Base-by-base conservation (phyloP, 1,140 invertebrate genomes). In the Leptinotarsa undecemlineata region DNA sequence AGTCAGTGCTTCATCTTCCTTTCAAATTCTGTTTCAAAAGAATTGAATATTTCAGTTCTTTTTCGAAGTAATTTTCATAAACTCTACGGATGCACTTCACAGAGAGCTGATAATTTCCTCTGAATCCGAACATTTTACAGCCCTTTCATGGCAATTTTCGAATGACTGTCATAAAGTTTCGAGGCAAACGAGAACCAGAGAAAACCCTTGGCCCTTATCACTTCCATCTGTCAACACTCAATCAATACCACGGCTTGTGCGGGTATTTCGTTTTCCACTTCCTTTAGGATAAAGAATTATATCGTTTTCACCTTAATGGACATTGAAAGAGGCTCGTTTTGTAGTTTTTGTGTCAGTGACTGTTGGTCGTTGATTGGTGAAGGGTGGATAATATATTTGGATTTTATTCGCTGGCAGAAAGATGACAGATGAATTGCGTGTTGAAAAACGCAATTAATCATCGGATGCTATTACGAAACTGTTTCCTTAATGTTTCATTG, bases 131-230 rank as follows among this genome's bases (percentile, higher is more conserved):
- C 51, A 57, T 57, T 57, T 57, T 57, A 19, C 51, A 57, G 51
- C 51, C 51, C 51, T 57, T 57, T 57, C 17, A 57, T 57, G 14
- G 51, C 51, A 57, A 57, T 57, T 57, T 19, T 15, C n/a, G 51
- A 57, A 57, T 57, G 51, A 57, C 51, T 57, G 51, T 57, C 51
- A 57, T 57, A 57, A 57, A 57, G 51, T 57, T 57, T n/a, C 17
- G 13, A 19, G 51, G 51, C 15, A 14, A 57, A 19, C 51, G 51
- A 6, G n/a, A 57, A 57, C 51, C 51, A 19, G n/a, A 57, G 4
- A 17, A 19, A 57, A 57, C 51, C 51, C 51, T 57, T 19, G n/a
- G 51, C 51, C 51, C 51, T 57, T n/a, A 57, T 57, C 51, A 57
- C 51, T 57, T 17, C 51, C 51, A 57, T 57, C 51, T 57, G 51